phyloP scores from a whole-genome alignment of 1,140 invertebrate species.

The Limonius californicus region DNA sequence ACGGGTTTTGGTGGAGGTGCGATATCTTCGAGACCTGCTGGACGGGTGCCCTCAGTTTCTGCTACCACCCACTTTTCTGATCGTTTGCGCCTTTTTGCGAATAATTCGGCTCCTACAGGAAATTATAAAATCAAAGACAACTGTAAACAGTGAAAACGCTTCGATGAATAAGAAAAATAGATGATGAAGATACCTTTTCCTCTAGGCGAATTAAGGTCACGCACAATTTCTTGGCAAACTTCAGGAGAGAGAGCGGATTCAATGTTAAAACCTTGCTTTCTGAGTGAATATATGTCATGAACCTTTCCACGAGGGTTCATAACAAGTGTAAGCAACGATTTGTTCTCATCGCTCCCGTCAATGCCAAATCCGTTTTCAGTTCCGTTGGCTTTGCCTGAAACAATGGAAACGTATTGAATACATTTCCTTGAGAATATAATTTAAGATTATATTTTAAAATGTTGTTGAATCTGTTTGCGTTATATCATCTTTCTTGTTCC shows the following conservation, averaged over 20 bases:
- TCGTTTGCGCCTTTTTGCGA: slow-evolving; percentile 80
- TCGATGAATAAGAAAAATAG: too few species aligned
- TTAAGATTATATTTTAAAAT: too few species aligned
- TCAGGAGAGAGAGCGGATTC: slow-evolving; percentile 62
- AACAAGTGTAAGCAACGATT: slow-evolving; percentile 68
- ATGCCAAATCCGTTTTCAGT: slow-evolving; percentile 17
- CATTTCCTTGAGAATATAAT: too few species aligned
- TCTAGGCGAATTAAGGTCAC: slow-evolving; percentile 70
- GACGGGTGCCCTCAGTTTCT: slow-evolving; percentile 54
- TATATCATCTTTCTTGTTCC: too few species aligned
- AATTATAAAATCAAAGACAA: background rate
- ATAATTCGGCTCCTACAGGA: slow-evolving; percentile 73
- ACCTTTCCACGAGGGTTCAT: slow-evolving; percentile 77
- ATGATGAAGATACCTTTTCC: slow-evolving; percentile 79
- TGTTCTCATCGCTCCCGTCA: slow-evolving; percentile 40
- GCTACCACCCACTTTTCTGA: slow-evolving; percentile 86
- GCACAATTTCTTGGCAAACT: slow-evolving; percentile 69
- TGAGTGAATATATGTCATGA: slow-evolving; percentile 60
- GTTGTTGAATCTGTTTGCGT: too few species aligned
- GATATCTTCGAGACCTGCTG: slow-evolving; percentile 40
- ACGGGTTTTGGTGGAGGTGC: slow-evolving; percentile 45
- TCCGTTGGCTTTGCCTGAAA: slow-evolving; percentile 34
- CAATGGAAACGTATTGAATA: too few species aligned
- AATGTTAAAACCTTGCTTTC: slow-evolving; percentile 56
- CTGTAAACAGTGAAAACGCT: background rate